Evolutionary conservation across 2,113 vertebrate genomes (phyloP).

Genomic region (Odocoileus hemionus): DNA sequence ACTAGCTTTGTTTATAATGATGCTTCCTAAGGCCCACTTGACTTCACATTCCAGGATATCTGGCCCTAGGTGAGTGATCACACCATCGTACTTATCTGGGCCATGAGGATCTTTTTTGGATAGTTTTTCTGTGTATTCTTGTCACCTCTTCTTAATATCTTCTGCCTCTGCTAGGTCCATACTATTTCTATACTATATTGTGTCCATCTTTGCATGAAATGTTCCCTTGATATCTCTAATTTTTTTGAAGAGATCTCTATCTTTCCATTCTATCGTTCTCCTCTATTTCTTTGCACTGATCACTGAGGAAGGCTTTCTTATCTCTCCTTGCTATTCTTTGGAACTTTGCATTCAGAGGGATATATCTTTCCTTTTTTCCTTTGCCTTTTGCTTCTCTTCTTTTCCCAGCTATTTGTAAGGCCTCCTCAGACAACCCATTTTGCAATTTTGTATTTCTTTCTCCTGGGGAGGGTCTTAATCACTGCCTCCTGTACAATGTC

Average conservation of each 20-base stretch:
- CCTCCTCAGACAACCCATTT: neutral
- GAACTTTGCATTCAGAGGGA: neutral
- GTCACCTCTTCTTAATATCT: neutral
- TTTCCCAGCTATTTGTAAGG: neutral
- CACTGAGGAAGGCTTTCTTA: neutral
- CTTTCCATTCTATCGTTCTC: neutral
- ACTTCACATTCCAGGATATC: neutral
- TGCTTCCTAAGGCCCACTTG: neutral
- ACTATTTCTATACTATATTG: neutral
- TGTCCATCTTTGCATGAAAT: neutral
- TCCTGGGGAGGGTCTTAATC: neutral
- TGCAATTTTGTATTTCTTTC: neutral
- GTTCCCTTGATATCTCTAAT: neutral
- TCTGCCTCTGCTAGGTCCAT: neutral
- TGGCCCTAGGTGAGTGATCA: neutral
- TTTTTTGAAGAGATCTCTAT: neutral
- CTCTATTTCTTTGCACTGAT: neutral
- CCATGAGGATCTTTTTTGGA: neutral
- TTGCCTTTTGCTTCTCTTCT: neutral
- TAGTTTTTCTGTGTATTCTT: neutral
- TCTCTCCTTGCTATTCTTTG: neutral
- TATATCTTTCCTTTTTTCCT: neutral
- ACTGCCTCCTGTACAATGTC: neutral
- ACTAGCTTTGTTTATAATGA: neutral
- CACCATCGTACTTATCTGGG: fast-evolving